phyloP scores from a whole-genome alignment of 1,140 invertebrate genomes.

The Ladona fulva region DNA sequence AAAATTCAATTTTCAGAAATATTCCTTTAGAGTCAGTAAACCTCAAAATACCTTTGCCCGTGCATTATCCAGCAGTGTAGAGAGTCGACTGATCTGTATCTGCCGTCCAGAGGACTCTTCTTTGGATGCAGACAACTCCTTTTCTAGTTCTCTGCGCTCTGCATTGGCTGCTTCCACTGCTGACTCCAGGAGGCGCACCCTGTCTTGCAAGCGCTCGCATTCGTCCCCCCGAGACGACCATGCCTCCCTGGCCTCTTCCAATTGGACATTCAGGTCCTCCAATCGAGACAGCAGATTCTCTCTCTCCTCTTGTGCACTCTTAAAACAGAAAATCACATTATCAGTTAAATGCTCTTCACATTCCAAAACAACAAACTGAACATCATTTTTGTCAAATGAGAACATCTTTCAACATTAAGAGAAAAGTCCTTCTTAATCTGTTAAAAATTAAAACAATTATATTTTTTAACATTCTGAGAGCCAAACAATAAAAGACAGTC shows the following conservation, averaged over 20 bases:
- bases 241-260: constrained; percentile 44
- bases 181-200: constrained; percentile 50
- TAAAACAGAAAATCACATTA: constrained; percentile 19
- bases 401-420: too few species aligned
- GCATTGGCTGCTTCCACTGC: constrained; percentile 56
- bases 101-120: constrained; percentile 52
- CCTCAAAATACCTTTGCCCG: constrained; percentile 40
- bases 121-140: constrained; percentile 56
- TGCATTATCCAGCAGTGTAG: constrained; percentile 69
- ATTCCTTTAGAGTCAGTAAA: too few species aligned
- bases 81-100: constrained; percentile 66
- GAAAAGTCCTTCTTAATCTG: too few species aligned
- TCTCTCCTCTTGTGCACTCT: constrained; percentile 71
- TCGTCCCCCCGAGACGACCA: constrained; percentile 44
- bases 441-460: too few species aligned
- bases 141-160: constrained; percentile 61
- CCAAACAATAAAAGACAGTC: too few species aligned
- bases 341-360: too few species aligned
- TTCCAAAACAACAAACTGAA: too few species aligned
- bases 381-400: too few species aligned
- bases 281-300: constrained; percentile 65
- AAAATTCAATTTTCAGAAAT: too few species aligned
- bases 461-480: too few species aligned
- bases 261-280: constrained; percentile 60
- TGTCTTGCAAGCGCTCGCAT: constrained; percentile 52